These are phyloP conservation scores for Serinus canaria DNA, from an alignment of 2,113 vertebrate species.

Conservation along the genomic window DNA sequence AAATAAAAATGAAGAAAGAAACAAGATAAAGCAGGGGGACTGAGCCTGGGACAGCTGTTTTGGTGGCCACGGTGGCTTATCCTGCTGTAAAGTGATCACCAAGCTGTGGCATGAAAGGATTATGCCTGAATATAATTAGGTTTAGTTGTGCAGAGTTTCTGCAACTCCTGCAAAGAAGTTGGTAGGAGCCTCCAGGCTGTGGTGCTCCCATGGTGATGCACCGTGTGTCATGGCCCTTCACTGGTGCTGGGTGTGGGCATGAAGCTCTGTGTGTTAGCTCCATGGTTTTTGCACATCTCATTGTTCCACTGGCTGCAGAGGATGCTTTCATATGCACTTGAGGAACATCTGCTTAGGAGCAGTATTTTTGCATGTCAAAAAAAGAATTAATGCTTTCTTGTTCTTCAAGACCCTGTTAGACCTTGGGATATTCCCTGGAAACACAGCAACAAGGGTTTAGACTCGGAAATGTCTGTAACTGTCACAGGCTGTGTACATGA, in stretches of 20 bases:
- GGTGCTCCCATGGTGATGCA: rapidly evolving
- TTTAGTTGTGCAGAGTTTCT: background rate
- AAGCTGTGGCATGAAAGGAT: background rate
- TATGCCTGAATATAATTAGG: background rate
- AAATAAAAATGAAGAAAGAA: background rate
- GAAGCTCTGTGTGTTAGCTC: background rate
- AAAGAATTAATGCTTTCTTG: background rate
- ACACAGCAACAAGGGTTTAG: background rate
- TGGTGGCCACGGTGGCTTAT: constrained; percentile 12
- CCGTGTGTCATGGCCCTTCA: rapidly evolving
- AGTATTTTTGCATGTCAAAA: background rate
- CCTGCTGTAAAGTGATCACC: background rate
- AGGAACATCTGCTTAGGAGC: background rate
- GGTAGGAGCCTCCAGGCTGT: background rate
- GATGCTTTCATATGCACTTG: background rate
- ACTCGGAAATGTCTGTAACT: background rate
- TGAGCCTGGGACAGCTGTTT: background rate
- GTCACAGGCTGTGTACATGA: background rate
- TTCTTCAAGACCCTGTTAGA: background rate
- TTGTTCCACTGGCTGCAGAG: background rate
- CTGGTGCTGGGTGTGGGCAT: rapidly evolving
- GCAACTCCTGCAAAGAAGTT: background rate
- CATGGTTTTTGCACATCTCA: rapidly evolving
- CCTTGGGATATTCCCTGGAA: background rate
- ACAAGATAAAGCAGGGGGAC: background rate